These are phyloP conservation scores for Rhagologus leucostigma DNA, from an alignment of 2,113 vertebrate genomes.

Conservation along the genomic window DNA sequence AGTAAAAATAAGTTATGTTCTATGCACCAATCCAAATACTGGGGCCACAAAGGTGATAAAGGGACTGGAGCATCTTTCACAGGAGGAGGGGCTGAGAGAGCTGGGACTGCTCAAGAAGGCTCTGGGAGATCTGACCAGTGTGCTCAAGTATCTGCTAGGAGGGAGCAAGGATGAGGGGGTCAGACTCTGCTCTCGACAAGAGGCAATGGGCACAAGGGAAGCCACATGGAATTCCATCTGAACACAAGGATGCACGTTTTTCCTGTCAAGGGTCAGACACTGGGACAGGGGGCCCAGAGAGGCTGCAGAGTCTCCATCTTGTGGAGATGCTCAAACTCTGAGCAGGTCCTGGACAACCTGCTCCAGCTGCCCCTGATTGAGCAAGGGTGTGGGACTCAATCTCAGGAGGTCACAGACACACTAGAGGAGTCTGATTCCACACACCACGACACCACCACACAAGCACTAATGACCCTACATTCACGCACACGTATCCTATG, in stretches of 20 bases:
- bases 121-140: background rate
- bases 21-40: background rate
- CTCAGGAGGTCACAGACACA: background rate
- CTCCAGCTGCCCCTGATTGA: background rate
- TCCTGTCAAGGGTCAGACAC: background rate
- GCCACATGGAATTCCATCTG: background rate
- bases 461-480: background rate
- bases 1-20: background rate
- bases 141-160: background rate
- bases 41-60: background rate
- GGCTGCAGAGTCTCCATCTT: fast-evolving
- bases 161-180: background rate
- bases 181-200: background rate
- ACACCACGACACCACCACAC: background rate
- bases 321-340: background rate
- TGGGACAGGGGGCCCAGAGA: background rate
- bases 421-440: background rate
- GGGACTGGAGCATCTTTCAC: background rate
- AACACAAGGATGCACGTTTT: background rate
- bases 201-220: background rate
- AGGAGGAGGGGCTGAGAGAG: background rate
- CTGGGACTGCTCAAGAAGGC: background rate
- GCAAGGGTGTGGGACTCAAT: background rate
- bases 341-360: background rate
- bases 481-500: background rate